These are phyloP conservation scores for Julus scandinavius DNA, from an alignment of 2,888 invertebrate species.

Conservation along the genomic window DNA sequence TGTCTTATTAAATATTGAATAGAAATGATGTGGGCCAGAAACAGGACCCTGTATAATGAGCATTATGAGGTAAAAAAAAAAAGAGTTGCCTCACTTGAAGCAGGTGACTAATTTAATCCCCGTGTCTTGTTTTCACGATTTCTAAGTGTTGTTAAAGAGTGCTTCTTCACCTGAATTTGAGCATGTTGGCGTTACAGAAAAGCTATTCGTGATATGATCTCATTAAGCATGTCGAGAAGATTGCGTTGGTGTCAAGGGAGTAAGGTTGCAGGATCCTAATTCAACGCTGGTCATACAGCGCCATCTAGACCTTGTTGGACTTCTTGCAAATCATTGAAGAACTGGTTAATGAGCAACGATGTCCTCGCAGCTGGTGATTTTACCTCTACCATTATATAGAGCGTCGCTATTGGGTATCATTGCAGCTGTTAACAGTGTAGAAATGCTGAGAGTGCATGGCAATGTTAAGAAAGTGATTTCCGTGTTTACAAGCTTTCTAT, in stretches of 20 bases:
- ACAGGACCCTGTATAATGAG: neutral
- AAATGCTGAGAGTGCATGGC: neutral
- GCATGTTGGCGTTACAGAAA: conserved; percentile 13
- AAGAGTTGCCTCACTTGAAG: neutral
- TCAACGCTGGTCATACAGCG: neutral
- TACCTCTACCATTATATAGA: neutral
- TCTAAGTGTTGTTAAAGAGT: conserved; percentile 13
- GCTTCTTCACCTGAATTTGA: conserved; percentile 38
- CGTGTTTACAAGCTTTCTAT: neutral
- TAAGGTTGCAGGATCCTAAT: neutral
- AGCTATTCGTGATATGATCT: conserved; percentile 38
- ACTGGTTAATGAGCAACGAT: conserved; percentile 17
- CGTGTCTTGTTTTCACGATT: neutral
- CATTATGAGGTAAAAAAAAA: neutral
- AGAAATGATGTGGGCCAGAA: neutral
- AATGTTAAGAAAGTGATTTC: neutral
- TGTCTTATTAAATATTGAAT: neutral
- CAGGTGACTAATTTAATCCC: conserved; percentile 24
- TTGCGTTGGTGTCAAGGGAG: conserved; percentile 26
- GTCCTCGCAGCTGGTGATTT: conserved; percentile 21
- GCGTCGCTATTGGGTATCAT: neutral
- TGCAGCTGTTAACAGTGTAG: neutral
- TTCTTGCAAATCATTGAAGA: conserved; percentile 12
- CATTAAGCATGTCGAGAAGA: conserved; percentile 1
- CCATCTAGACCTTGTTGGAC: neutral